phyloP scores from a whole-genome alignment of 2,113 vertebrate species.

The Plestiodon gilberti region DNA sequence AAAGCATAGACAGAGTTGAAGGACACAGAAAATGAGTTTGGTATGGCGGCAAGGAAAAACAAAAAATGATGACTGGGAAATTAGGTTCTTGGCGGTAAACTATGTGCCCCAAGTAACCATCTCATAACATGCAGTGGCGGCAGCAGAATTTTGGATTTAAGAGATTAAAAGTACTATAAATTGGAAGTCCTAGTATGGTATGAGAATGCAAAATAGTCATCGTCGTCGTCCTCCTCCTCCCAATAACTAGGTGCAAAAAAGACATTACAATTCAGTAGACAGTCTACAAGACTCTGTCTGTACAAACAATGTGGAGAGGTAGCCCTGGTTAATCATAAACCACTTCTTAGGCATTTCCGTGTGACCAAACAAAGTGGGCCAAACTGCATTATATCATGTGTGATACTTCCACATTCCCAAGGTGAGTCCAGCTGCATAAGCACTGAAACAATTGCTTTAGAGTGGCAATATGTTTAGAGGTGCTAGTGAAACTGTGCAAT shows the following conservation, averaged over 20 bases:
- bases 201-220: rapidly evolving
- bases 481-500: too few species aligned
- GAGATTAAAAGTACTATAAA: neutral
- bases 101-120: neutral
- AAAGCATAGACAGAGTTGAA: neutral
- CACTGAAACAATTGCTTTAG: neutral
- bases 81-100: rapidly evolving
- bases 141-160: rapidly evolving
- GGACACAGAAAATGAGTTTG: neutral
- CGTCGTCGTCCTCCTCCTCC: too few species aligned
- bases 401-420: too few species aligned
- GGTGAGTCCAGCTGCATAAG: neutral
- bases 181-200: neutral
- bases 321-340: neutral
- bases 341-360: neutral
- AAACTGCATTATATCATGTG: neutral
- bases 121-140: neutral
- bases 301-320: neutral
- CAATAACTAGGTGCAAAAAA: neutral
- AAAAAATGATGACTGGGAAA: rapidly evolving
- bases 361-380: neutral
- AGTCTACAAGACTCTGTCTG: neutral
- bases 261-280: neutral
- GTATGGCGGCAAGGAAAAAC: neutral
- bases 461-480: neutral